Conservation (phyloP, 2,888 invertebrate species). For the Flabesymbios commensalis region DNA sequence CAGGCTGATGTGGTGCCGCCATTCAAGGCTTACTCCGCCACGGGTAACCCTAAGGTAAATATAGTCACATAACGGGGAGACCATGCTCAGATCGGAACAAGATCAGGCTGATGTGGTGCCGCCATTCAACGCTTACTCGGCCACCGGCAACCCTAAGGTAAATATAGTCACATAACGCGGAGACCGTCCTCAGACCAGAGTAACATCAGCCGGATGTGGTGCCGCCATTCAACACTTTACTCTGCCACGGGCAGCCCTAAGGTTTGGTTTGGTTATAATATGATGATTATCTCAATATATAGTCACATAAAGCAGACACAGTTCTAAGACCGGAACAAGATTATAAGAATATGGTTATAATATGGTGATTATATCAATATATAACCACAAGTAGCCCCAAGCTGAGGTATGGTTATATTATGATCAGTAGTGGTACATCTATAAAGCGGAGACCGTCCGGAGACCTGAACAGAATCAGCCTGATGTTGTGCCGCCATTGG, state of each 20-base stretch:
- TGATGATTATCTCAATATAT: conserved; percentile 51
- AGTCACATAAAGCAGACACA: no score
- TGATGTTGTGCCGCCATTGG: conserved; percentile 48
- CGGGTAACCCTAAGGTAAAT: conserved; percentile 39
- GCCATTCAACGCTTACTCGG: conserved; percentile 53
- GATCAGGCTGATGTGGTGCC: conserved; percentile 48
- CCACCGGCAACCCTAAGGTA: conserved; percentile 40
- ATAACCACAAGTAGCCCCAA: conserved; percentile 42
- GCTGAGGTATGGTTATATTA: no score
- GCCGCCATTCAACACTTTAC: conserved; percentile 52
- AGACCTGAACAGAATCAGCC: conserved; percentile 44
- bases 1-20: conserved; percentile 48
- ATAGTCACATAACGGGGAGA: no score
- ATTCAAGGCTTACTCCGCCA: conserved; percentile 52
- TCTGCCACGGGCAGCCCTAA: conserved; percentile 43
- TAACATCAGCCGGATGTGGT: conserved; percentile 47
- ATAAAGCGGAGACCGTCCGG: conserved; percentile 45
- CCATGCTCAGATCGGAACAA: conserved; percentile 42
- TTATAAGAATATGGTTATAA: conserved; percentile 43
- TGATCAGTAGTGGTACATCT: no score
- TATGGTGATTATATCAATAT: conserved; percentile 52
- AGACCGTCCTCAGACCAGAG: conserved; percentile 42
- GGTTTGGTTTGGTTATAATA: conserved; percentile 45
- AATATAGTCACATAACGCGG: no score
- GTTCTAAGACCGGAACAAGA: conserved; percentile 44